These are phyloP conservation scores for Hirtodrosophila confusa DNA, from an alignment of 2,888 invertebrate species.

Conservation along the genomic window DNA sequence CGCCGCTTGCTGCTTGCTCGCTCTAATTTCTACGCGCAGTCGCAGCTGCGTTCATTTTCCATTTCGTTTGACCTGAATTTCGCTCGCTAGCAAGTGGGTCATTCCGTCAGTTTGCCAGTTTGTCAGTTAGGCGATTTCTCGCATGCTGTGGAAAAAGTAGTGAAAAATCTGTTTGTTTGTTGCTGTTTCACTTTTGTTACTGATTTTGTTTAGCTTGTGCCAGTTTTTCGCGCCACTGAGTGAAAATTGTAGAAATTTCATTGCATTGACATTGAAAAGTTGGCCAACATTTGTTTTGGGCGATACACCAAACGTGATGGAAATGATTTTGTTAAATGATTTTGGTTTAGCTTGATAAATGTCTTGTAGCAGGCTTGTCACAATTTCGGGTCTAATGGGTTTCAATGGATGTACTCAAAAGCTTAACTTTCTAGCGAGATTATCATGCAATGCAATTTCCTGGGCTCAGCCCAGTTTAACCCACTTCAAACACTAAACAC, in stretches of 20 bases:
- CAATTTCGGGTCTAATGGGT: slow-evolving; percentile 2
- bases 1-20: slow-evolving; percentile 27
- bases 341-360: slow-evolving; percentile 3
- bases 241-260: slow-evolving; percentile 67
- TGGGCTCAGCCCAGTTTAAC: neutral
- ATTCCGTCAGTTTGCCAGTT: slow-evolving; percentile 39
- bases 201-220: slow-evolving; percentile 38
- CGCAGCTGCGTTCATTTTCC: slow-evolving; percentile 77
- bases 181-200: slow-evolving; percentile 41
- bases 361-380: neutral
- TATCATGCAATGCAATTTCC: too few species aligned
- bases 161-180: slow-evolving; percentile 69
- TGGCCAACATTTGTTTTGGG: slow-evolving; percentile 43
- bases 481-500: slow-evolving; percentile 14
- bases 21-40: slow-evolving; percentile 80
- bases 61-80: slow-evolving; percentile 83
- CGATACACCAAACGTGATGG: neutral
- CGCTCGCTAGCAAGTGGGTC: slow-evolving; percentile 73
- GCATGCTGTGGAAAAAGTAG: slow-evolving; percentile 61
- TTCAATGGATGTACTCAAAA: too few species aligned
- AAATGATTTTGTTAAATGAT: neutral
- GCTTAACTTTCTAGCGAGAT: too few species aligned
- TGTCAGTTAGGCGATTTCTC: slow-evolving; percentile 52
- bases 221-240: slow-evolving; percentile 43
- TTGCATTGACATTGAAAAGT: slow-evolving; percentile 75